Conservation (phyloP, 2,888 invertebrate species). For the Anagyrus pseudococci region DNA sequence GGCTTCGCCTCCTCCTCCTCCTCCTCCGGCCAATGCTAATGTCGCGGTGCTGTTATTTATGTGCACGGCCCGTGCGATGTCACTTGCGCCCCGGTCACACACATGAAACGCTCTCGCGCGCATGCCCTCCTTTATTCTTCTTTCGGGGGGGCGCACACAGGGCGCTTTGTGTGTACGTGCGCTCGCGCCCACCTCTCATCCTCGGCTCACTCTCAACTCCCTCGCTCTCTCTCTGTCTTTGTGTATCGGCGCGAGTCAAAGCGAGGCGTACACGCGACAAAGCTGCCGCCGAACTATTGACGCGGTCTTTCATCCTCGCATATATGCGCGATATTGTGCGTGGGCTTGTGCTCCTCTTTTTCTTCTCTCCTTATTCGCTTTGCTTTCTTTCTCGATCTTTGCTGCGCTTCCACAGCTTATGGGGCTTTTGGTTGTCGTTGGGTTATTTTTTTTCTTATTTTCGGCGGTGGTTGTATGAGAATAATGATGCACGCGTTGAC, state of each 20-base stretch:
- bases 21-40: too few relatives aligned
- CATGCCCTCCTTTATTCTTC: not conserved
- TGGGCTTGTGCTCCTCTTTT: slow-evolving; percentile 12
- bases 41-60: too few relatives aligned
- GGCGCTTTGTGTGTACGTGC: not conserved
- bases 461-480: too few relatives aligned
- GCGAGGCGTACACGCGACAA: not conserved
- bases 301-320: too few relatives aligned
- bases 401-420: too few relatives aligned
- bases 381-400: not conserved
- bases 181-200: not conserved
- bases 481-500: too few relatives aligned
- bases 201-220: not conserved
- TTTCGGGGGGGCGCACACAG: too few relatives aligned
- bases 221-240: not conserved
- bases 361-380: not conserved
- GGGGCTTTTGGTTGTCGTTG: too few relatives aligned
- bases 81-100: not conserved
- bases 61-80: not conserved
- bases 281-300: too few relatives aligned
- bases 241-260: not conserved
- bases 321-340: slow-evolving; percentile 9
- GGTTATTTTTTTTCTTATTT: too few relatives aligned
- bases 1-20: not conserved
- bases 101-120: too few relatives aligned